Base-by-base conservation (phyloP, 2,888 invertebrate species). In the Dexiosoma caninum region DNA sequence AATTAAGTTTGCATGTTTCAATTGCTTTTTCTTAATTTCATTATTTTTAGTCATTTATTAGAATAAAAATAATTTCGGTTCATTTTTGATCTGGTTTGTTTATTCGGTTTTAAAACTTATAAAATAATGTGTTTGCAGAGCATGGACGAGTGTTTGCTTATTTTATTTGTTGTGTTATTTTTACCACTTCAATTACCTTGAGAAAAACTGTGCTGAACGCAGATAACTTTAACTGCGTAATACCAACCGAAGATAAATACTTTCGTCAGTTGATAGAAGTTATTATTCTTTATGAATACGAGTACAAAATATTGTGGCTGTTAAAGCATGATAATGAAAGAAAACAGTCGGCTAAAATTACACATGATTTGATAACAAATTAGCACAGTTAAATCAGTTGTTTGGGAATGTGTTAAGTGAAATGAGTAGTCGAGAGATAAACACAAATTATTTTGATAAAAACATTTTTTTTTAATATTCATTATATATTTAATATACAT, bases 301-400 rank as follows among this genome's bases (percentile, higher is more conserved):
- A 14, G 6, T 27, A 27, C 27, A 3, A 27, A 51, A 60, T 42
- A 35, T 35, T 30, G 23, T 55, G 44, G 53, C 57, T 55, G 62
- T 32, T 35, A 21, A 67, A 76, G 60, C 76, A 57, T 77, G 76
- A 81, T 77, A 81, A 81, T 72, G n/a, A n/a, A 77, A 72, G 67
- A 67, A 60, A 37, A 16, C 21, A 60, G 51, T 44, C 44, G 27
- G 2, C 12, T n/a, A n/a, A n/a, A 55, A 1, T 23, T 23, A 70
- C 51, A 53, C 23, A 59, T 44, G 40, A 66, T 16, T 57, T 10
- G 2, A 53, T 19, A 10, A n/a, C 35, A 60, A 55, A 9, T 9
- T 60, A 27, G 14, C 23, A 32, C 51, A 49, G 14, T 62, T 66
- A 42, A 67, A 12, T 72, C 53, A 60, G 67, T 78, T 32, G 30